Evolutionary conservation across 1,140 invertebrate genomes (phyloP), one percentile per base, ranked within the genome.

Genomic region (Glomeris maerens): DNA sequence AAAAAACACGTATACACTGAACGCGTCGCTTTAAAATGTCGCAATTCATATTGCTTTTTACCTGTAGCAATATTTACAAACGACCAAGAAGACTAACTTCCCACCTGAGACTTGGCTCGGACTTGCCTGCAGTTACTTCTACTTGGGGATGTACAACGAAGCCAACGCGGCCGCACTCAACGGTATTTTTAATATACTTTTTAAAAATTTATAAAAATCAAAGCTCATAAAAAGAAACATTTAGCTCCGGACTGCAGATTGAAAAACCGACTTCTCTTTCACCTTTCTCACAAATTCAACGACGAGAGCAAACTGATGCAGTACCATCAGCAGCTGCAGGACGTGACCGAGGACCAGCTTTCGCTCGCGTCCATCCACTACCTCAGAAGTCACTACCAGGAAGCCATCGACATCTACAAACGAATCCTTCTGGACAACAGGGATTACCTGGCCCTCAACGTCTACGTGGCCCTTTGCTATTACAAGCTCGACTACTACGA

Each of bases 401-500:
- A 98, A 69, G 92, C 95, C 22, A 97, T 98, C 57, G 94, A 98
- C 68, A 91, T 98, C 57, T 99, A 99, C 63, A 99, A 98, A 67
- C 78, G 88, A 55, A 78, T 97, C 45, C 70, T 98, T 14, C 65
- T 93, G 1, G 88, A 93, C 57, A 92, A 95, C 69, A 91, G 90
- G 59, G 83, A 92, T 46, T 93, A 82, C 66, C 68, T 94, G 57
- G 94, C 94, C 4, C 66, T 98, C 40, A 96, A 97, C 69, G 90
- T 98, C 5, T 98, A 98, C 66, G 82, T 98, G 48, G 95, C 93
- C 0, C 67, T 98, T 5, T 98, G 94, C 60, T 98, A 97, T 65
- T 98, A 98, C 65, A 98, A 98, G 66, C 66, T 97, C 45, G 94
- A 97, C 68, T 78, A 77, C 60, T 78, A 77, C 60, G 76, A 78